Evolutionary conservation across 2,113 vertebrate species (phyloP).

Genomic region (Orcinus orca): DNA sequence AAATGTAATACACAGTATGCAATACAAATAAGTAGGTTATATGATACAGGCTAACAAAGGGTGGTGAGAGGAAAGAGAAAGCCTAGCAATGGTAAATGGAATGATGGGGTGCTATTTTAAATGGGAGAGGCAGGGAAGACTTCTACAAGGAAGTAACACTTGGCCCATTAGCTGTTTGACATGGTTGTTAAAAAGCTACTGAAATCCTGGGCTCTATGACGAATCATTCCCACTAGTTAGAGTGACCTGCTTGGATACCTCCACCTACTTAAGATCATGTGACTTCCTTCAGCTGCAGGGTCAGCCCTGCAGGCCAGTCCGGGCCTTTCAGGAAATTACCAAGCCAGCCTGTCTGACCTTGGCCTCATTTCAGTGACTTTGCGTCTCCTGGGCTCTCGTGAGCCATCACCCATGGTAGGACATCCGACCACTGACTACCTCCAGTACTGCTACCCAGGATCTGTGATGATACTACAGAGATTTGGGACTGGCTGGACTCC

Average conservation of each 20-base stretch:
- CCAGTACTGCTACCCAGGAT: not conserved
- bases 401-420: not conserved
- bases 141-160: not conserved
- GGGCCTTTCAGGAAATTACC: not conserved
- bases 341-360: not conserved
- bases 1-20: not conserved
- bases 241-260: not conserved
- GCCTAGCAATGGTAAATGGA: not conserved
- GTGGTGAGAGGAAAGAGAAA: not conserved
- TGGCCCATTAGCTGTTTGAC: not conserved
- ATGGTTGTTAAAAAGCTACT: not conserved
- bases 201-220: not conserved
- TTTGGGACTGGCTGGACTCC: not conserved
- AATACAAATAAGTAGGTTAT: not conserved
- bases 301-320: not conserved
- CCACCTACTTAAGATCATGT: not conserved
- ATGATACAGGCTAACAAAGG: not conserved
- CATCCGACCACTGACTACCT: not conserved
- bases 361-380: constrained; percentile 6
- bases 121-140: not conserved
- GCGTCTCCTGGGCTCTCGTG: not conserved
- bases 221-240: not conserved
- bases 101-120: not conserved
- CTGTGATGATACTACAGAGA: not conserved
- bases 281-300: not conserved